Evolutionary conservation across 2,888 invertebrate species (phyloP), one percentile per base, ranked within the genome.

Genomic region (Agriopis marginaria): DNA sequence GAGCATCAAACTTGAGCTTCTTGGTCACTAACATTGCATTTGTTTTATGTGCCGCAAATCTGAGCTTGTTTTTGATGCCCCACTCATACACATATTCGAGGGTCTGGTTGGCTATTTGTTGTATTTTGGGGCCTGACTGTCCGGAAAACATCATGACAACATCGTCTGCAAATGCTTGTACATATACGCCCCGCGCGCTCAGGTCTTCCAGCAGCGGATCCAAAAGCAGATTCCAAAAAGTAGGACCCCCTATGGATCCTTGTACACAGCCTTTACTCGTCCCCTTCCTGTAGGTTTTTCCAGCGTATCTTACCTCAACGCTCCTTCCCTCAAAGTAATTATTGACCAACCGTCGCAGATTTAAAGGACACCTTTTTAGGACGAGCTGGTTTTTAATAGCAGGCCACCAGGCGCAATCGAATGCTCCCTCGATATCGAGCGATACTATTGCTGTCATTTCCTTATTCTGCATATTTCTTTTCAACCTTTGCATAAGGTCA

Each of bases 281-380:
- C 0, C 10, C 7, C 10, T 68, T 68, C 58, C 63, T 51, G 4
- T 58, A 45, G 0, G 44, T 61, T 11, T 42, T 3, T 0, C 56
- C 59, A 0, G 49, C 61, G 32, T 66, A 66, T 0, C 11, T 40
- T 0, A 66, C 49, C 5, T 1, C n/a, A 0, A 66, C 67, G 3
- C n/a, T 55, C 17, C 66, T 9, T 3, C 40, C 56, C 10, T 61
- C 44, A 0, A 66, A 39, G 44, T 66, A 66, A 6, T 12, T 50
- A 11, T 51, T 17, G 0, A 62, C 39, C 8, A 62, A 5, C 5
- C 32, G 7, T n/a, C 50, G 32, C 7, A 66, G 14, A 7, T 61
- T 66, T 0, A 17, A 0, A 0, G 66, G 66, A n/a, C 66, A 66
- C 1, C 49, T 47, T 12, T 42, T 40, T 0, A 39, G 12, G 2